These are phyloP conservation scores for Scolopax rusticola DNA, from an alignment of 2,797 vertebrate genomes.

Conservation along the genomic window DNA sequence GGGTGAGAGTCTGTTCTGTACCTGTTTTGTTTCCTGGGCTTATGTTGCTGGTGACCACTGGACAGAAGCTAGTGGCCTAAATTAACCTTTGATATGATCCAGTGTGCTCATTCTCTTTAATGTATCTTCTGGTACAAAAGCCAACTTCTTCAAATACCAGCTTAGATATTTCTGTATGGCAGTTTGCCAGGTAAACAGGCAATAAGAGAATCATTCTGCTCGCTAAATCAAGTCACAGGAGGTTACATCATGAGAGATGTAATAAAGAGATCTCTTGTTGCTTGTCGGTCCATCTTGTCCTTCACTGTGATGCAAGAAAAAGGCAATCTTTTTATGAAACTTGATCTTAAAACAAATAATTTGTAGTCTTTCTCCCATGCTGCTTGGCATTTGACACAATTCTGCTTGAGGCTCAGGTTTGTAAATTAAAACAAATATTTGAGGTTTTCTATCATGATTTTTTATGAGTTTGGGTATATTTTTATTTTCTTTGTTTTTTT, in stretches of 20 bases:
- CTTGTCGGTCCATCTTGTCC: background rate
- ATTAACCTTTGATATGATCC: background rate
- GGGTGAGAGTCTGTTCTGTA: background rate
- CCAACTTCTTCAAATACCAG: background rate
- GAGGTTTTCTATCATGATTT: background rate
- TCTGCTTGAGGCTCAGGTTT: background rate
- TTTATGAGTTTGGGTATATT: background rate
- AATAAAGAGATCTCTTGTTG: background rate
- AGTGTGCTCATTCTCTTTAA: background rate
- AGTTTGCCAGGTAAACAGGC: background rate
- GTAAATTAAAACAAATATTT: constrained; percentile 31
- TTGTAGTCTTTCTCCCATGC: background rate
- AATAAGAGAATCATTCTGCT: background rate
- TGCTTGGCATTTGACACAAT: background rate
- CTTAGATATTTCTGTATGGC: background rate
- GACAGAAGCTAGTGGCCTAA: background rate
- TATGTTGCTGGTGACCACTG: background rate
- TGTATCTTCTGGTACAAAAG: background rate
- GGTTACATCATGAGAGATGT: background rate
- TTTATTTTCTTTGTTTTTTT: constrained; percentile 17
- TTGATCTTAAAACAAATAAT: background rate
- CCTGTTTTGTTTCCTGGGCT: background rate
- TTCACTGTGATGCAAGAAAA: background rate
- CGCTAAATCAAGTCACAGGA: background rate
- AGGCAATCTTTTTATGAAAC: background rate